phyloP scores from a whole-genome alignment of 2,888 invertebrate species.

The Drosophila kambysellisi region DNA sequence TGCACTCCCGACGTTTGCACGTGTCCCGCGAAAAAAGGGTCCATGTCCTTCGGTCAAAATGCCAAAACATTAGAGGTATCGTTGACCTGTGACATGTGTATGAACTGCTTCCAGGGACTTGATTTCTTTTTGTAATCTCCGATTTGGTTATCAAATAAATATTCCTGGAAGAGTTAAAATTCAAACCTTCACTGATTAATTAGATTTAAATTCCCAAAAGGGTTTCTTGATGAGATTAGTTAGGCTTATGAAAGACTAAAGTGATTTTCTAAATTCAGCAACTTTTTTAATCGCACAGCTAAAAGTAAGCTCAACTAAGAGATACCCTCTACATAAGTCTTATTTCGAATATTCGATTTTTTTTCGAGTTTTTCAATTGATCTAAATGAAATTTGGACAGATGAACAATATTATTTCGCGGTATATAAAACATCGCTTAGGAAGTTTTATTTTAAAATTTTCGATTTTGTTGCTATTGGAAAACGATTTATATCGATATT shows the following conservation, averaged over 20 bases:
- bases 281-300: not conserved
- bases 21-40: not conserved
- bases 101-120: not conserved
- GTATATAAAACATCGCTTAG: not conserved
- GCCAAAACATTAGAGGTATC: not conserved
- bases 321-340: not conserved
- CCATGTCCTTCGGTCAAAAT: not conserved
- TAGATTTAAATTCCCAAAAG: not conserved
- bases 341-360: not conserved
- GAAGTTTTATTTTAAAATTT: not conserved
- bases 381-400: not conserved
- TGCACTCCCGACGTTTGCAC: constrained; percentile 20
- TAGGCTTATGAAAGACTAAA: not conserved
- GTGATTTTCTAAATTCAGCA: not conserved
- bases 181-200: not conserved
- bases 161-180: not conserved
- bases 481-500: not conserved
- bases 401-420: not conserved
- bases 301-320: not conserved
- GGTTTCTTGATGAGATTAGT: not conserved
- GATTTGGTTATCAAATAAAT: not conserved
- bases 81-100: not conserved
- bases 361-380: not conserved
- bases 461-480: not conserved
- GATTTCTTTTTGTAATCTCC: not conserved